phyloP scores from a whole-genome alignment of 2,888 invertebrate genomes.

The Pemphredon lugubris region DNA sequence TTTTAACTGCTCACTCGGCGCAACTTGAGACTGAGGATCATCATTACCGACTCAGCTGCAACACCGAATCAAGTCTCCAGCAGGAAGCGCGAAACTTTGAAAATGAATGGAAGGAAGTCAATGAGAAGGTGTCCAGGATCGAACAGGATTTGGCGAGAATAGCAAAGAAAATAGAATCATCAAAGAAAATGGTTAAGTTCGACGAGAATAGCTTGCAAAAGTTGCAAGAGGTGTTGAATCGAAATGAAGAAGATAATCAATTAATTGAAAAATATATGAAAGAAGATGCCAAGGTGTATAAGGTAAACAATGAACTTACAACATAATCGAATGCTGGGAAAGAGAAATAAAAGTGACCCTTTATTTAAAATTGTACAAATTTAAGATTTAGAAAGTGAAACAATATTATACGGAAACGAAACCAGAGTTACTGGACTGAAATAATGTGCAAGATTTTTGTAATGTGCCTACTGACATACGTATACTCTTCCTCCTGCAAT shows the following conservation, averaged over 20 bases:
- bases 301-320: slow-evolving; percentile 80
- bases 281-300: slow-evolving; percentile 87
- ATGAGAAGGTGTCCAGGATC: slow-evolving; percentile 79
- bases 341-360: not conserved
- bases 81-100: slow-evolving; percentile 81
- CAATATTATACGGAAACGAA: not conserved
- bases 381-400: not conserved
- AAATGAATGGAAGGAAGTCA: slow-evolving; percentile 82
- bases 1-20: slow-evolving; percentile 86
- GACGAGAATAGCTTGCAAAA: slow-evolving; percentile 86
- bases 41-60: slow-evolving; percentile 82
- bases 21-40: slow-evolving; percentile 88
- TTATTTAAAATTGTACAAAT: slow-evolving; percentile 3
- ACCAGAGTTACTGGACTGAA: not conserved
- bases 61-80: slow-evolving; percentile 81
- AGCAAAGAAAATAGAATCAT: slow-evolving; percentile 84
- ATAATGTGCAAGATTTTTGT: too few relatives aligned
- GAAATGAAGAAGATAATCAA: slow-evolving; percentile 86
- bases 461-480: too few relatives aligned
- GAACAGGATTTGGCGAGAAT: slow-evolving; percentile 82
- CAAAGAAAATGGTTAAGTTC: slow-evolving; percentile 87
- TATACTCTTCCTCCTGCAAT: not conserved
- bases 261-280: slow-evolving; percentile 88
- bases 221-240: slow-evolving; percentile 88
- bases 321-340: not conserved